A percentile compares a stretch with the other conserved stretches of the same genome.
phyloP scores from a whole-genome alignment of 2,888 invertebrate genomes.

The Drosophila mettleri region DNA sequence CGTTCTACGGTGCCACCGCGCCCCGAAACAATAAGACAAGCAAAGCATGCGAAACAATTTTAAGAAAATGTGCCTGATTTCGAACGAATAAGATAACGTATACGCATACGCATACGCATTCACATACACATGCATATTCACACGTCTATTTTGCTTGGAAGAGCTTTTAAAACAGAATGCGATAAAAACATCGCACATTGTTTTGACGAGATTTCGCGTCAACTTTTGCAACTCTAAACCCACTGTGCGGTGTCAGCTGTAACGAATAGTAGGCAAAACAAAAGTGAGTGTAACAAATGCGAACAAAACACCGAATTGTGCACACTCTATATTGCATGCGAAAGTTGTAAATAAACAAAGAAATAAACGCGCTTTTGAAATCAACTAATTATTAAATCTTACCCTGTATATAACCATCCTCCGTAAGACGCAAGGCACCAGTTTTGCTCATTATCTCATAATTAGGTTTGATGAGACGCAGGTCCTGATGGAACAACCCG shows the following conservation, averaged over 20 bases:
- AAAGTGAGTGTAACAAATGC: background rate
- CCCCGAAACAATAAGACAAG: background rate
- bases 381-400: conserved; percentile 57
- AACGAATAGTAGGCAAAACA: conserved; percentile 38
- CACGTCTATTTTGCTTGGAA: conserved; percentile 28
- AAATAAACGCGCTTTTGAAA: background rate
- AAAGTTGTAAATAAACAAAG: background rate
- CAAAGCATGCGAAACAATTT: background rate
- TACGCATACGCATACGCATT: background rate
- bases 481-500: conserved; percentile 90
- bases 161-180: conserved; percentile 26
- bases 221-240: conserved; percentile 19
- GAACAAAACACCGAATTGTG: background rate
- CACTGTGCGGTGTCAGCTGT: conserved; percentile 53
- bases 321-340: background rate
- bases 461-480: conserved; percentile 93
- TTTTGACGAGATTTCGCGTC: conserved; percentile 6
- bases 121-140: background rate
- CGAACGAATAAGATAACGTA: conserved; percentile 6
- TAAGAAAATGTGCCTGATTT: background rate
- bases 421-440: conserved; percentile 92
- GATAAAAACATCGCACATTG: conserved; percentile 16
- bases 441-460: conserved; percentile 95
- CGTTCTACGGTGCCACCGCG: conserved; percentile 3
- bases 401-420: conserved; percentile 94